Base-by-base conservation (phyloP, 2,888 invertebrate genomes). In the Drosophila macrospina region DNA sequence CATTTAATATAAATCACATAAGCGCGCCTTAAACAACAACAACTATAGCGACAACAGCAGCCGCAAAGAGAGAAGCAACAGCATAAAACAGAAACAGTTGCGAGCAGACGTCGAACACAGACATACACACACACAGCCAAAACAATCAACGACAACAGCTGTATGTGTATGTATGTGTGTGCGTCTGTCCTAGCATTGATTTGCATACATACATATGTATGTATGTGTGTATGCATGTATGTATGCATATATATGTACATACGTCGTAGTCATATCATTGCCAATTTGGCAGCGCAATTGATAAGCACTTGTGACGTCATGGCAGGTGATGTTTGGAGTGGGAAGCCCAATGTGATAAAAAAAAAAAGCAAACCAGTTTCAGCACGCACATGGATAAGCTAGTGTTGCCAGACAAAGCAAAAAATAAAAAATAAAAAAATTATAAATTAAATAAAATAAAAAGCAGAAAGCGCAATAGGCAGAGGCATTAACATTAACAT, bases 231-330 rank as follows among this genome's bases (percentile, higher is more conserved):
- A 26, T n/a, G n/a, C n/a, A 45, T 24, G 41, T 28, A 10, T n/a
- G 65, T 57, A 52, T 72, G 26, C 26, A 41, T 30, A 10, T 28
- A 41, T 20, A 45, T 15, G 30, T 20, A 56, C 15, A 5, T 45
- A 44, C n/a, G 10, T 7, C 13, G 16, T 28, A 39, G 28, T 30
- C 28, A 37, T 45, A 48, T 50, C 57, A 48, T 39, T 70, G 60
- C 26, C 64, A 61, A 50, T 72, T 67, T 54, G 55, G 52, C 48
- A 59, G 39, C 74, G 65, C 69, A 70, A 67, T 63, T 63, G 55
- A 72, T 66, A 69, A 69, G 61, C 64, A 52, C 34, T 62, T 61
- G 63, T 80, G 74, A 74, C 74, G 74, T 77, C 77, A 74, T 60
- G 34, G 37, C 78, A 78, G 56, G 63, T 77, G 60, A 57, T 51